phyloP scores from a whole-genome alignment of 2,888 invertebrate genomes.

The Diabrotica balteata region DNA sequence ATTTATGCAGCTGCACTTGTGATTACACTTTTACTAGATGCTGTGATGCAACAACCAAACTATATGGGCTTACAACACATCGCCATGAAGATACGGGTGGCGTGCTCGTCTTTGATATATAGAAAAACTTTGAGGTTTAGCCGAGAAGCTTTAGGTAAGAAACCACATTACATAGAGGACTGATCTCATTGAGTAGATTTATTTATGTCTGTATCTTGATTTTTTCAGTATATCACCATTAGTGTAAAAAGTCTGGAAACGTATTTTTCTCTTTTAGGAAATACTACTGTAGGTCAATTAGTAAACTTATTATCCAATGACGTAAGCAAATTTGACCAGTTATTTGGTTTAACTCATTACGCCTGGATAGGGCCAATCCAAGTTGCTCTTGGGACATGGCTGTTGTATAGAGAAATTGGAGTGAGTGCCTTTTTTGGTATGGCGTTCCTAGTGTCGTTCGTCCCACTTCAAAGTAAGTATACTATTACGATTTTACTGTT shows the following conservation, averaged over 20 bases:
- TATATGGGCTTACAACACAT: conserved; percentile 86
- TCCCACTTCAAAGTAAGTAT: conserved; percentile 58
- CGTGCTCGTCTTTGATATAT: conserved; percentile 70
- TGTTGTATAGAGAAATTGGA: conserved; percentile 62
- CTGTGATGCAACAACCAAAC: conserved; percentile 71
- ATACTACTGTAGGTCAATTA: conserved; percentile 65
- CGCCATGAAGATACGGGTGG: conserved; percentile 85
- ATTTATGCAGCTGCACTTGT: conserved; percentile 78
- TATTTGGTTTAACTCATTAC: conserved; percentile 87
- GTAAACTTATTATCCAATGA: conserved; percentile 70
- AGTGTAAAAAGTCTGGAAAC: no score
- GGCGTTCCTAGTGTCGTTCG: conserved; percentile 57
- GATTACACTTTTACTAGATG: conserved; percentile 47
- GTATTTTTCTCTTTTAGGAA: conserved; percentile 47
- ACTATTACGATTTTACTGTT: background rate
- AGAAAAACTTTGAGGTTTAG: conserved; percentile 67
- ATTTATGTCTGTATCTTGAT: no score
- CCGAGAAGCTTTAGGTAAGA: conserved; percentile 64
- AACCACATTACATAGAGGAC: background rate
- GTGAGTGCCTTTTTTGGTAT: conserved; percentile 60
- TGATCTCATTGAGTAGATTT: no score
- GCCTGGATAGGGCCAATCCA: conserved; percentile 75
- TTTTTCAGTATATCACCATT: no score
- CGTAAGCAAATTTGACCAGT: conserved; percentile 83
- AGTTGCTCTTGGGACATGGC: conserved; percentile 65